phyloP scores from a whole-genome alignment of 35 echinoderm and acorn worm species.

The Acanthaster planci region DNA sequence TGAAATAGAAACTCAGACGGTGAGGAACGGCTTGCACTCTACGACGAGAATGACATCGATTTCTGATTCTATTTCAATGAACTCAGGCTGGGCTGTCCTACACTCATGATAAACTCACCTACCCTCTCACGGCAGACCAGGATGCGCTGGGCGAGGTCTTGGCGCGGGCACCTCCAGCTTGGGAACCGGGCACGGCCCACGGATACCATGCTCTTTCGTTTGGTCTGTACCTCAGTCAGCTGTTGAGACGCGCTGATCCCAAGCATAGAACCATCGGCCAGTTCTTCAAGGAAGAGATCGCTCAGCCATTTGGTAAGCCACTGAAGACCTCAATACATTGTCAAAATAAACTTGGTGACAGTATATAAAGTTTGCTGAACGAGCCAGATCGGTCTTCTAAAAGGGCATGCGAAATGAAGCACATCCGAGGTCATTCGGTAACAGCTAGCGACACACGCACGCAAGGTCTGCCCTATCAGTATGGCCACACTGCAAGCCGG shows the following conservation, averaged over 20 bases:
- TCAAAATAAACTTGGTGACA: background rate
- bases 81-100: slow-evolving; percentile 76
- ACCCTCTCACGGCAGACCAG: slow-evolving; percentile 49
- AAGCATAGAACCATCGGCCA: slow-evolving; percentile 66
- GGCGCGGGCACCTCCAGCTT: slow-evolving; percentile 45
- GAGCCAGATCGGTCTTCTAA: too few species aligned
- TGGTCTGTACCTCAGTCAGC: slow-evolving; percentile 45
- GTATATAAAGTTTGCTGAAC: too few species aligned
- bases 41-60: too few species aligned
- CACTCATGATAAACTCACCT: slow-evolving; percentile 11
- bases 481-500: too few species aligned
- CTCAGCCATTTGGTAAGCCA: slow-evolving; percentile 87
- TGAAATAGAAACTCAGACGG: too few species aligned
- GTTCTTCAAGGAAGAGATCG: slow-evolving; percentile 86
- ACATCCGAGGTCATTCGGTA: too few species aligned
- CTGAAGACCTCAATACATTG: too few species aligned
- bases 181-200: slow-evolving; percentile 79
- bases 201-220: slow-evolving; percentile 75
- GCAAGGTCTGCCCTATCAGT: too few species aligned
- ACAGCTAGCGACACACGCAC: too few species aligned
- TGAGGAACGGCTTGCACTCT: too few species aligned
- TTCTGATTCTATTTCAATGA: too few species aligned
- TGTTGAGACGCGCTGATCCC: slow-evolving; percentile 71
- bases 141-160: slow-evolving; percentile 44
- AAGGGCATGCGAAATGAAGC: too few species aligned